These are phyloP conservation scores for Pocota personata DNA, from an alignment of 2,888 invertebrate genomes.

Conservation along the genomic window DNA sequence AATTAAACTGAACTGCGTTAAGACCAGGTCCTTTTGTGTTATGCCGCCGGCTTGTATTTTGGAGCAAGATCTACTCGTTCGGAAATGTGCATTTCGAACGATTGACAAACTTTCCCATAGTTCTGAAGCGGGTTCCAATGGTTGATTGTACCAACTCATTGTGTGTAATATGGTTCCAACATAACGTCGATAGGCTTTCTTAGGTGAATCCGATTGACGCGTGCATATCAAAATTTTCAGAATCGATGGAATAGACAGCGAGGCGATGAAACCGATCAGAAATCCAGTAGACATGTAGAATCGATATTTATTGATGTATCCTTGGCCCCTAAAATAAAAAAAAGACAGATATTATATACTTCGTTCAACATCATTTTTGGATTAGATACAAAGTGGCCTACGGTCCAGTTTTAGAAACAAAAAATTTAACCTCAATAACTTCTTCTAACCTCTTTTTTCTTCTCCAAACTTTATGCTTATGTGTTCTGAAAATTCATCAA, in stretches of 20 bases:
- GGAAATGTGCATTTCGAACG: conserved; percentile 87
- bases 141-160: conserved; percentile 87
- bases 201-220: conserved; percentile 86
- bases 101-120: conserved; percentile 87
- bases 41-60: conserved; percentile 84
- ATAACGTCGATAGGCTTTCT: conserved; percentile 90
- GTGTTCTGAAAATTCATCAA: too few relatives aligned
- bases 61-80: conserved; percentile 84
- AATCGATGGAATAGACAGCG: conserved; percentile 90
- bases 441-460: too few relatives aligned
- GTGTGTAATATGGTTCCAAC: conserved; percentile 91
- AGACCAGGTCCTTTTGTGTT: conserved; percentile 91
- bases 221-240: conserved; percentile 88
- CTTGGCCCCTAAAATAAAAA: conserved; percentile 86
- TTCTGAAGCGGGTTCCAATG: conserved; percentile 82
- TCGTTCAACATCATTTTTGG: too few relatives aligned
- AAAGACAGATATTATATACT: not conserved
- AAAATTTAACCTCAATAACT: too few relatives aligned
- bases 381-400: too few relatives aligned
- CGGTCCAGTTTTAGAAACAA: too few relatives aligned
- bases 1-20: conserved; percentile 94
- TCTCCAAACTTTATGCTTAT: too few relatives aligned
- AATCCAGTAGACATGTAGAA: conserved; percentile 89
- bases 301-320: conserved; percentile 88
- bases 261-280: conserved; percentile 89